Evolutionary conservation across 2,888 invertebrate genomes (phyloP).

Genomic region (Seira sanloemensis): DNA sequence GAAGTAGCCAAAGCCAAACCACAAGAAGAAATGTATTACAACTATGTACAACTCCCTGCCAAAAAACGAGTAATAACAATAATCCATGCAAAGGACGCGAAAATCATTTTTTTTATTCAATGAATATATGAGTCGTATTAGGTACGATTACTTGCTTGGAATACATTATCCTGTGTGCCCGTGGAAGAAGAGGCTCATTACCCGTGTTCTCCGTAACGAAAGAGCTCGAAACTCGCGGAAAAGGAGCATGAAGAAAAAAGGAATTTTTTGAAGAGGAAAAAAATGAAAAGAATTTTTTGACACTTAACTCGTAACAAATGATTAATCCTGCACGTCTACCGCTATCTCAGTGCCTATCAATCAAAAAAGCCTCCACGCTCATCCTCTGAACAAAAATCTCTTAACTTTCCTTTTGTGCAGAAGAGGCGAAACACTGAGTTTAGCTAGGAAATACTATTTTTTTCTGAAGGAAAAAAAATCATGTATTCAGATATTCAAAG

Average conservation of each 20-base stretch:
- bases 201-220: too few species aligned
- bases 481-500: too few species aligned
- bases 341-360: neutral
- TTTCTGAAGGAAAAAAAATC: neutral
- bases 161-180: neutral
- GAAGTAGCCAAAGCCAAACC: slow-evolving; percentile 49
- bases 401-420: neutral
- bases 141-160: neutral
- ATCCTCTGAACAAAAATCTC: neutral
- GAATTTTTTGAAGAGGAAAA: neutral
- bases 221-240: too few species aligned
- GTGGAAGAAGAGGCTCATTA: neutral
- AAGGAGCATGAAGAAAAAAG: too few species aligned
- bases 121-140: slow-evolving; percentile 1
- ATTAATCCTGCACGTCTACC: neutral
- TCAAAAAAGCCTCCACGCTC: neutral
- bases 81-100: slow-evolving; percentile 41
- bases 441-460: neutral
- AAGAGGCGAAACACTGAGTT: neutral
- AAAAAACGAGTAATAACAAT: slow-evolving; percentile 57
- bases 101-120: neutral
- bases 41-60: too few species aligned
- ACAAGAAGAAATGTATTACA: too few species aligned
- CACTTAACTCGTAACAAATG: neutral
- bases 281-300: neutral